Evolutionary conservation across 2,797 vertebrate genomes (phyloP).

Genomic region (Sebastes iracundus): DNA sequence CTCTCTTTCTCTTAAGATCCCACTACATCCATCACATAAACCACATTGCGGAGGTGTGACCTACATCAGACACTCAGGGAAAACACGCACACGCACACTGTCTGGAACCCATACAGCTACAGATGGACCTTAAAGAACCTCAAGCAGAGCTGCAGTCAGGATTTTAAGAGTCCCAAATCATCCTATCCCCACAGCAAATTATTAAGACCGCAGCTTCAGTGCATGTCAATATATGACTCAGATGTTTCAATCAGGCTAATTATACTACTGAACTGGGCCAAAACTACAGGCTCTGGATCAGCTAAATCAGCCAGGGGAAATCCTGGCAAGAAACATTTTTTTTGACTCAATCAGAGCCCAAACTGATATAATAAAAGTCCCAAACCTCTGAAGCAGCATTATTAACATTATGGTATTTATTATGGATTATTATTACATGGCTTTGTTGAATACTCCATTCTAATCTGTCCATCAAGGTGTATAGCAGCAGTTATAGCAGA

Average conservation of each 20-base stretch:
- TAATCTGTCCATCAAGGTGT: too few species aligned
- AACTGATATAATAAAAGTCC: not conserved
- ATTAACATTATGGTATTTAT: not conserved
- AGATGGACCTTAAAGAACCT: slow-evolving; percentile 35
- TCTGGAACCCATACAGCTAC: slow-evolving; percentile 29
- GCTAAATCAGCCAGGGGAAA: not conserved
- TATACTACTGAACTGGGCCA: not conserved
- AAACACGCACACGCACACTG: not conserved
- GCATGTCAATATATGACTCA: not conserved
- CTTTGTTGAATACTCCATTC: too few species aligned
- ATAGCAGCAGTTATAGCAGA: too few species aligned
- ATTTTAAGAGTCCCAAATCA: slow-evolving; percentile 32
- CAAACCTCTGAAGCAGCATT: not conserved
- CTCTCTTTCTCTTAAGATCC: slow-evolving; percentile 46
- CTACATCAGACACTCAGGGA: slow-evolving; percentile 59
- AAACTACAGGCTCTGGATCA: not conserved
- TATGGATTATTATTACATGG: not conserved
- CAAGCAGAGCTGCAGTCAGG: slow-evolving; percentile 24
- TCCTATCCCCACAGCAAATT: not conserved
- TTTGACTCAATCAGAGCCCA: not conserved
- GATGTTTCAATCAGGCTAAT: not conserved
- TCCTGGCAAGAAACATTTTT: not conserved
- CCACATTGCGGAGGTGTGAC: slow-evolving; percentile 71
- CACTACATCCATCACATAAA: slow-evolving; percentile 41
- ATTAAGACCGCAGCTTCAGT: not conserved